Base-by-base conservation (phyloP, 2,888 invertebrate species). In the Pammene aurita region DNA sequence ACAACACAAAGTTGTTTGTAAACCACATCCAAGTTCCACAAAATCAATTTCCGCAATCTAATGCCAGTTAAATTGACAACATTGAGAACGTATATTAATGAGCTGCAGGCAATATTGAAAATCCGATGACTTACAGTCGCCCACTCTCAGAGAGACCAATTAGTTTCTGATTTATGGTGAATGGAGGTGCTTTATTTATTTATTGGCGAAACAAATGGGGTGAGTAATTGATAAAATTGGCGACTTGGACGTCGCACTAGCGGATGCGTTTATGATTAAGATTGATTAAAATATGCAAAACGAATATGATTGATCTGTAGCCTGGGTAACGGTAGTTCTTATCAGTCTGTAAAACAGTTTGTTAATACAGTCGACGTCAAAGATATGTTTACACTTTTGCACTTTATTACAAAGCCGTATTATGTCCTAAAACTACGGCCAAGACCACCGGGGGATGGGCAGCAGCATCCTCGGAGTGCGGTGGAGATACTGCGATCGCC, bases 91-190 rank as follows among this genome's bases (percentile, higher is more conserved):
- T 55, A 54, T 64, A 65, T 69, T 65, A 69, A 69, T 69, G 69
- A 69, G 64, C 46, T 56, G 38, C 18, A 69, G 61, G 67, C 44
- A 67, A 68, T 68, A 68, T 64, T 68, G 69, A 69, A 69, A 65
- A 69, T 57, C 44, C 67, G 41, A 69, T 65, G 64, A 60, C 54
- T 69, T 57, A 60, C 66, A 34, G 13, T 52, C 62, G 65, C 63
- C 68, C 60, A 71, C 72, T 58, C 66, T n/a, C 61, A 42, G 34
- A 34, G 57, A 69, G 64, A 48, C 71, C 69, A 71, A 72, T 72
- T 72, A 72, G 70, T 70, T 67, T 41, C 60, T 71, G 72, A 72
- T 72, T 72, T 72, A 72, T 72, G 26, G 56, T 52, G 18, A 18
- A 42, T 38, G 35, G 55, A 66, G 60, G 66, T 61, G 69, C 54